phyloP scores from a whole-genome alignment of 2,797 vertebrate species.

The Okamejei kenojei region DNA sequence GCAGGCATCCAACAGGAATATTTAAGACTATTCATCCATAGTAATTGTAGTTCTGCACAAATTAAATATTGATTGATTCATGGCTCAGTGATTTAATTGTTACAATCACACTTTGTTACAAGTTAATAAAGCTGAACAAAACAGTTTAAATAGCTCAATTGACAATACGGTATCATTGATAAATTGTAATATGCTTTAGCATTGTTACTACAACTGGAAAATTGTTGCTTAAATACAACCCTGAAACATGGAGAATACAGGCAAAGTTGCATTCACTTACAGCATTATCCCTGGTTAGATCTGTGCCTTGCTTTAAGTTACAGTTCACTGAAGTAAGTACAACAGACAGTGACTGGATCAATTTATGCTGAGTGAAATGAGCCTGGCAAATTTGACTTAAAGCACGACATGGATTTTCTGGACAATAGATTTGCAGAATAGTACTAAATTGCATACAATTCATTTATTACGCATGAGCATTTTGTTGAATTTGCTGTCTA shows the following conservation, averaged over 20 bases:
- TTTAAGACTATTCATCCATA: constrained; percentile 10
- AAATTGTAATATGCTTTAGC: constrained; percentile 22
- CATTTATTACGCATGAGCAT: not conserved
- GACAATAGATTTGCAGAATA: not conserved
- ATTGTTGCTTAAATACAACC: not conserved
- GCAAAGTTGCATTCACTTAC: not conserved
- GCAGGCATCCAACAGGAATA: constrained; percentile 18
- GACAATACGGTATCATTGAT: not conserved
- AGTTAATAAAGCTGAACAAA: constrained; percentile 34
- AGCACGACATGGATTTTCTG: not conserved
- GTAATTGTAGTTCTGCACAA: constrained; percentile 25
- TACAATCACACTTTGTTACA: constrained; percentile 20
- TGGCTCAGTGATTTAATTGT: constrained; percentile 30
- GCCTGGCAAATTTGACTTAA: not conserved
- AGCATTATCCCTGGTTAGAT: not conserved
- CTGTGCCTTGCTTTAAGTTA: not conserved
- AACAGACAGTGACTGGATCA: constrained; percentile 1
- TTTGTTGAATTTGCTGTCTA: not conserved
- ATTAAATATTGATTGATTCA: constrained; percentile 32
- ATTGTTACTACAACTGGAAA: constrained; percentile 12
- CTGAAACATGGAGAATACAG: not conserved
- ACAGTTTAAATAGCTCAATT: constrained; percentile 7
- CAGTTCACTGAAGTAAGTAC: not conserved
- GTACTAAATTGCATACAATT: not conserved
- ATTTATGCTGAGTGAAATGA: not conserved